These are phyloP conservation scores for Platyrinchus mystaceus DNA, from an alignment of 2,797 vertebrate species.

Conservation along the genomic window DNA sequence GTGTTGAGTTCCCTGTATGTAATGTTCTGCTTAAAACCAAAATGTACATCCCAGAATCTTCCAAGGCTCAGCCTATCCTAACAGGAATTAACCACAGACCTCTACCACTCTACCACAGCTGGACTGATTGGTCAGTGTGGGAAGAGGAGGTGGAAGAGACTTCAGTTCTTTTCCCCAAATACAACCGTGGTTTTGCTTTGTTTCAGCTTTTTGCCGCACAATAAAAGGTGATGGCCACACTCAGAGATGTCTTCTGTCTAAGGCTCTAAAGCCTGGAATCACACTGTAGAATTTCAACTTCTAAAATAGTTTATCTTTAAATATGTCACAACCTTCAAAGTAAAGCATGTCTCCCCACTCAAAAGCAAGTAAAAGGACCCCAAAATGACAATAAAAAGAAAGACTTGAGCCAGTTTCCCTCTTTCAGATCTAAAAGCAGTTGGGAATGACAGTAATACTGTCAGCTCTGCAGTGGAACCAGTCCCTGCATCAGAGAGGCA, in stretches of 20 bases:
- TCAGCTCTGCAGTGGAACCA: background rate
- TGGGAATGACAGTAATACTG: background rate
- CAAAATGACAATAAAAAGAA: background rate
- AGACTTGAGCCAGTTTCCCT: background rate
- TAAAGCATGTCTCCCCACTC: background rate
- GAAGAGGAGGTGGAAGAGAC: background rate
- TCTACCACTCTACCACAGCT: background rate
- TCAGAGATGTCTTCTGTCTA: background rate
- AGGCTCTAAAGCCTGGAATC: background rate
- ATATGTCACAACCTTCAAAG: background rate
- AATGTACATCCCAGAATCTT: rapidly evolving
- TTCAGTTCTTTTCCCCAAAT: background rate
- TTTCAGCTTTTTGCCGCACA: background rate
- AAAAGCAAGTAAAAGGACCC: background rate
- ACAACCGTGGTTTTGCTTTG: background rate
- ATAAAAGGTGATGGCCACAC: background rate
- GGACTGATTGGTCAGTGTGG: background rate
- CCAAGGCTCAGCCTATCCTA: background rate
- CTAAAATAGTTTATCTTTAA: background rate
- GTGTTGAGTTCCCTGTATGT: background rate
- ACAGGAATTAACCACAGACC: background rate
- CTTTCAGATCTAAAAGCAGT: background rate
- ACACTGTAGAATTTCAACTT: background rate
- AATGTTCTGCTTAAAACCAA: background rate
- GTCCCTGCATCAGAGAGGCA: background rate